Conservation (phyloP, 2,113 vertebrate genomes). For the Ursus arctos region DNA sequence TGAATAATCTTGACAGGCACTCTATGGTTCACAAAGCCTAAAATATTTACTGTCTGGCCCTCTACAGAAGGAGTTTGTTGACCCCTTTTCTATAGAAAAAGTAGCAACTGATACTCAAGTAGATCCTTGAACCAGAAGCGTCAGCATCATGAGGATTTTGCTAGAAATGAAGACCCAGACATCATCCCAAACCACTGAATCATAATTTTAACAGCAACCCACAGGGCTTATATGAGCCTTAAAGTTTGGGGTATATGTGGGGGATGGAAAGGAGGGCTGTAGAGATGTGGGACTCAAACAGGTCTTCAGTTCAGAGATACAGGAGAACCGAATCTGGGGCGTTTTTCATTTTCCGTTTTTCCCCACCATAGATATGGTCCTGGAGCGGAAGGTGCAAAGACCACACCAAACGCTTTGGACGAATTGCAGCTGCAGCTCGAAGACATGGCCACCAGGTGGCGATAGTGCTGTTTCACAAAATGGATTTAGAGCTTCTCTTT, state of each 20-base stretch:
- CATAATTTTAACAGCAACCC: neutral
- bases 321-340: neutral
- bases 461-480: neutral
- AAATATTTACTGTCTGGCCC: neutral
- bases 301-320: neutral
- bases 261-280: neutral
- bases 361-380: fast-evolving
- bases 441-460: conserved; percentile 25
- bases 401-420: neutral
- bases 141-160: neutral
- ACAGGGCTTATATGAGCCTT: neutral
- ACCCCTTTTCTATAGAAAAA: neutral
- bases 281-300: neutral
- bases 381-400: neutral
- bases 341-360: neutral
- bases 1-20: neutral
- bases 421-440: neutral
- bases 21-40: neutral
- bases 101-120: neutral
- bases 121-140: neutral
- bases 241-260: neutral
- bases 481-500: neutral
- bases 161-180: neutral
- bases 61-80: neutral
- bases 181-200: neutral